These are phyloP conservation scores for Andricus grossulariae DNA, from an alignment of 1,140 invertebrate genomes.

Conservation along the genomic window DNA sequence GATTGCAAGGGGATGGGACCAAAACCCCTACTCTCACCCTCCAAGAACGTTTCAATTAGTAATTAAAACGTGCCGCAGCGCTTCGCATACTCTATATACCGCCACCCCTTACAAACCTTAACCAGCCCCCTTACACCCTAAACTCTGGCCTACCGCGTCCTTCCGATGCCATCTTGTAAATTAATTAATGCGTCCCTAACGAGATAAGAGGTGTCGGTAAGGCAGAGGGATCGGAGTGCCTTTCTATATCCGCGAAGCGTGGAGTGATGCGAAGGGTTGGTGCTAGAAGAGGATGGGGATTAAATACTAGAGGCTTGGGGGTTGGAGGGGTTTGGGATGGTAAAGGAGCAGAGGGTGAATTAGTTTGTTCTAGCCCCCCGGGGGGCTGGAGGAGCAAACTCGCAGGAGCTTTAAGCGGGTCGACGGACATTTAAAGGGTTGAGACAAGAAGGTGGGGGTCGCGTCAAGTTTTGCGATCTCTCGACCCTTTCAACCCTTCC, in stretches of 20 bases:
- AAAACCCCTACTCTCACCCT: neutral
- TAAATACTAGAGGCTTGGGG: conserved; percentile 46
- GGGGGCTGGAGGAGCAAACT: conserved; percentile 45
- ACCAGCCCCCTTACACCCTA: conserved; percentile 13
- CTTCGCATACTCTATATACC: conserved; percentile 34
- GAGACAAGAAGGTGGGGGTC: conserved; percentile 62
- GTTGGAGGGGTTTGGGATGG: conserved; percentile 32
- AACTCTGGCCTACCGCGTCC: conserved; percentile 18
- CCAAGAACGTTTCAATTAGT: conserved; percentile 68
- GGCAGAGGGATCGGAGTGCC: conserved; percentile 57
- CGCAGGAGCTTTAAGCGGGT: conserved; percentile 40
- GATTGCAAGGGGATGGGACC: neutral
- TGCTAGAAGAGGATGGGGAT: conserved; percentile 37
- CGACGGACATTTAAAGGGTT: conserved; percentile 43
- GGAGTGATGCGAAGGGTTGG: conserved; percentile 35
- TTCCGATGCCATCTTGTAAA: conserved; percentile 70
- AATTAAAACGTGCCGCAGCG: conserved; percentile 66
- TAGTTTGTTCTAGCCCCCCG: conserved; percentile 65
- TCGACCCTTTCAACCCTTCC: conserved; percentile 70
- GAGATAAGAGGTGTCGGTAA: conserved; percentile 73
- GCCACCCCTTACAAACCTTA: conserved; percentile 17
- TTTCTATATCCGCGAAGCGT: conserved; percentile 47
- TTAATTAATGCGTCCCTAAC: conserved; percentile 73
- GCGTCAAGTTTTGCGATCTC: conserved; percentile 57
- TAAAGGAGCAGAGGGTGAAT: conserved; percentile 65